These are phyloP conservation scores for Lasioglossum vierecki DNA, from an alignment of 2,888 invertebrate genomes.

Conservation along the genomic window DNA sequence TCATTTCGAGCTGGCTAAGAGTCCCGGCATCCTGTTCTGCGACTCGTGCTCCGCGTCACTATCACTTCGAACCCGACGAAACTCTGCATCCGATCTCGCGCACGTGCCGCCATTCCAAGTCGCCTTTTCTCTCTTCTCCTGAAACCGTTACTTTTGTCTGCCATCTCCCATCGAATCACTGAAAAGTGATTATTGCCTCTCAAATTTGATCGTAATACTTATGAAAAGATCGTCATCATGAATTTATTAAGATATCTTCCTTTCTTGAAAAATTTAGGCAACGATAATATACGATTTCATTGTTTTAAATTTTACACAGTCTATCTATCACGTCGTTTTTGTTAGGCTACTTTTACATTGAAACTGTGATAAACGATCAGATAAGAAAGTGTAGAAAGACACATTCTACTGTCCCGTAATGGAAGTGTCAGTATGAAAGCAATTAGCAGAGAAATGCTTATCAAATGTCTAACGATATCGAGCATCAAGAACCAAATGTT, in stretches of 20 bases:
- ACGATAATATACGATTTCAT: too few relatives aligned
- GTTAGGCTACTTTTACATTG: too few relatives aligned
- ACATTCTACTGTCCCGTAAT: neutral
- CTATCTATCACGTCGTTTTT: too few relatives aligned
- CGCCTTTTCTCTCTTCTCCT: neutral
- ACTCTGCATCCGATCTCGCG: conserved; percentile 44
- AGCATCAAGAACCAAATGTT: neutral
- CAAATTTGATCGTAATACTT: neutral
- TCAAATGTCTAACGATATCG: neutral
- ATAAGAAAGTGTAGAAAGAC: neutral
- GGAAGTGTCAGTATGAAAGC: neutral
- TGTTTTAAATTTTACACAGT: too few relatives aligned
- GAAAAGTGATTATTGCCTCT: neutral
- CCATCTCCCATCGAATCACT: neutral
- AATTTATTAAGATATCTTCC: too few relatives aligned
- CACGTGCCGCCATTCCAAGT: conserved; percentile 40
- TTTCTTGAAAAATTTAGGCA: too few relatives aligned
- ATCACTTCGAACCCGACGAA: conserved; percentile 58
- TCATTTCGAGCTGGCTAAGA: conserved; percentile 44
- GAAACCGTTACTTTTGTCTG: neutral
- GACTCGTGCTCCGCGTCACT: conserved; percentile 52
- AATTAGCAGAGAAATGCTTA: neutral
- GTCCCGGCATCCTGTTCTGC: conserved; percentile 27
- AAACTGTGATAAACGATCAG: neutral
- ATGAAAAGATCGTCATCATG: too few relatives aligned